phyloP scores from a whole-genome alignment of 2,797 vertebrate species.

The Eulemur mongoz region DNA sequence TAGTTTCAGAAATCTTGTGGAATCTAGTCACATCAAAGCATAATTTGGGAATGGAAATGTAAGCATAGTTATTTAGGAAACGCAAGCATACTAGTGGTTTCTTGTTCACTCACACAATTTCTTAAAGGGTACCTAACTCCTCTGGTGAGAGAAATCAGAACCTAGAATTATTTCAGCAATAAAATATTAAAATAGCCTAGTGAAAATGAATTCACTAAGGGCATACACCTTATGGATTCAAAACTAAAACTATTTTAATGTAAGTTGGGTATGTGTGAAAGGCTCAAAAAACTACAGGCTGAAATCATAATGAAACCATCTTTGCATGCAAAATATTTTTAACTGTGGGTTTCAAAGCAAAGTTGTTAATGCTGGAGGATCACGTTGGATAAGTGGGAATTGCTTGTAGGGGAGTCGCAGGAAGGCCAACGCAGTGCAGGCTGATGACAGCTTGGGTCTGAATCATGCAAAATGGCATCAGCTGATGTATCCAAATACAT shows the following conservation, averaged over 20 bases:
- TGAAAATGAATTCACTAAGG: conserved; percentile 2
- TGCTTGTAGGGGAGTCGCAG: neutral
- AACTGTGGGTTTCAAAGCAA: conserved; percentile 24
- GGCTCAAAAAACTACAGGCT: neutral
- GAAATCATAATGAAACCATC: neutral
- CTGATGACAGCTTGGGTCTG: conserved; percentile 43
- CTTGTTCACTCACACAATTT: neutral
- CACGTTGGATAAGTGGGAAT: conserved; percentile 36
- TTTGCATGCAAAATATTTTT: neutral
- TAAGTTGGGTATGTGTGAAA: neutral
- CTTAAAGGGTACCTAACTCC: neutral
- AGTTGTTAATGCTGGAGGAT: conserved; percentile 55
- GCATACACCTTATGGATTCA: neutral
- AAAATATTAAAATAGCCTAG: neutral
- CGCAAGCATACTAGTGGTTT: neutral
- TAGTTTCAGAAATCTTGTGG: neutral
- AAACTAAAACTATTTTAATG: conserved; percentile 14
- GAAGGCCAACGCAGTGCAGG: conserved; percentile 21
- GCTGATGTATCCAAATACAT: neutral
- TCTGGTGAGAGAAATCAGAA: neutral
- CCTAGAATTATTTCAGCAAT: neutral
- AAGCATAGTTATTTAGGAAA: conserved; percentile 12
- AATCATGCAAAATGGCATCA: conserved; percentile 27
- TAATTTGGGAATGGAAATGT: neutral
- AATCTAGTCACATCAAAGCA: neutral